These are phyloP conservation scores for Herminia tarsipennalis DNA, from an alignment of 2,888 invertebrate genomes.

Conservation along the genomic window DNA sequence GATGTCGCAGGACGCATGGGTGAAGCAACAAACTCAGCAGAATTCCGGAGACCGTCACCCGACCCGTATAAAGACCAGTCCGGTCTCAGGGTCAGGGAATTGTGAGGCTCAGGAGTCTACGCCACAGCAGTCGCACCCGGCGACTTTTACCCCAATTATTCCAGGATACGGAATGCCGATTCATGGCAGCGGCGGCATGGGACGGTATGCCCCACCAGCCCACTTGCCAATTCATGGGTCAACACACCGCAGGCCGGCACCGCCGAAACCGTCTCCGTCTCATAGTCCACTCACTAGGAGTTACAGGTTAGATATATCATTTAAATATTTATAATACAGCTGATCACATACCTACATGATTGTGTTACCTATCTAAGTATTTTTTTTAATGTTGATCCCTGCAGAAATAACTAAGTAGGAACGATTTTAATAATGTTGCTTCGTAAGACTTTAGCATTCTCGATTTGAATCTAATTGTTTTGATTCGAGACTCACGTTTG, in stretches of 20 bases:
- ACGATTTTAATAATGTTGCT: too few species aligned
- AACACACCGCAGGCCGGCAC: slow-evolving; percentile 74
- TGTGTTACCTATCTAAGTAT: too few species aligned
- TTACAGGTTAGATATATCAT: slow-evolving; percentile 67
- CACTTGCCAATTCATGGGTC: slow-evolving; percentile 86
- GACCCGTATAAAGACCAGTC: slow-evolving; percentile 78
- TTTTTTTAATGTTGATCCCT: too few species aligned
- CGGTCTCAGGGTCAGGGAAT: slow-evolving; percentile 74
- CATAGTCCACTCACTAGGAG: slow-evolving; percentile 84
- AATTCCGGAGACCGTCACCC: slow-evolving; percentile 71
- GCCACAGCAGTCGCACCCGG: slow-evolving; percentile 66
- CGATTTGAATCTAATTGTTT: too few species aligned
- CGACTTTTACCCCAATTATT: slow-evolving; percentile 78
- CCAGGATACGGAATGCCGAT: slow-evolving; percentile 73
- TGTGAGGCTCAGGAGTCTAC: slow-evolving; percentile 87
- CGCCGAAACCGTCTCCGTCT: slow-evolving; percentile 82
- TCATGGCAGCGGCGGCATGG: slow-evolving; percentile 74
- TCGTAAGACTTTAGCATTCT: too few species aligned
- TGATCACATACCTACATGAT: too few species aligned
- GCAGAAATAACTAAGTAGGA: too few species aligned
- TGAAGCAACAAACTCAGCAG: slow-evolving; percentile 80
- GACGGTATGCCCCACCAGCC: slow-evolving; percentile 79
- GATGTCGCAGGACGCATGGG: slow-evolving; percentile 82
- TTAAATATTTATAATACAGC: neutral
- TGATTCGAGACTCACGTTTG: too few species aligned